A percentile compares a stretch with the other conserved stretches of the same genome.
phyloP scores from a whole-genome alignment of 2,888 invertebrate genomes.

The Dasypogon diadema region DNA sequence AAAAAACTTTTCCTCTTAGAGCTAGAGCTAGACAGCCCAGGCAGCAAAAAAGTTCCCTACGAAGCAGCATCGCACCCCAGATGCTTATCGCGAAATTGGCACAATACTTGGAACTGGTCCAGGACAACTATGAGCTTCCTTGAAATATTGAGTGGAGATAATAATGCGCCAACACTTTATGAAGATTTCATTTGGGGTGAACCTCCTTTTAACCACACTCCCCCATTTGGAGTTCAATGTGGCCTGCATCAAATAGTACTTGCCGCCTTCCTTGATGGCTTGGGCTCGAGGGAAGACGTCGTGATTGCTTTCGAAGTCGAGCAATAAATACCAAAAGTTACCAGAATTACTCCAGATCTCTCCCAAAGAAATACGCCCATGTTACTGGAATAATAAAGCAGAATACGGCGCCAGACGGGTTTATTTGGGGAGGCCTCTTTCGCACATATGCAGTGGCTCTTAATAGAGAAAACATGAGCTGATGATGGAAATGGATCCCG shows the following conservation, averaged over 20 bases:
- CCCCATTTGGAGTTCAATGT: neutral
- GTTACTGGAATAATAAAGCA: neutral
- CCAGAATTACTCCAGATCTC: neutral
- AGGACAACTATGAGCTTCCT: slow-evolving; percentile 5
- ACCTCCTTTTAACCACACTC: slow-evolving; percentile 48
- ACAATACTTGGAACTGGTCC: slow-evolving; percentile 36
- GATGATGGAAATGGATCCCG: neutral
- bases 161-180: slow-evolving; percentile 68
- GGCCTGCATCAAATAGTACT: neutral
- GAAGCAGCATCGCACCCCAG: neutral
- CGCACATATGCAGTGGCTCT: neutral
- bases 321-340: slow-evolving; percentile 39
- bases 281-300: neutral
- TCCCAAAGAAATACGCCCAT: neutral
- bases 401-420: slow-evolving; percentile 39
- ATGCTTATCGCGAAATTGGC: slow-evolving; percentile 38
- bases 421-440: slow-evolving; percentile 7
- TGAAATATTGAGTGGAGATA: slow-evolving; percentile 60
- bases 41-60: neutral
- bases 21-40: neutral
- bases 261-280: neutral
- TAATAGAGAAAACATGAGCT: slow-evolving; percentile 12
- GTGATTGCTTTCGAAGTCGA: slow-evolving; percentile 22
- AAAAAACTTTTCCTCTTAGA: neutral
- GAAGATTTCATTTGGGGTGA: slow-evolving; percentile 62